Evolutionary conservation across 1,140 invertebrate species (phyloP).

Genomic region (Glossosoma conforme): DNA sequence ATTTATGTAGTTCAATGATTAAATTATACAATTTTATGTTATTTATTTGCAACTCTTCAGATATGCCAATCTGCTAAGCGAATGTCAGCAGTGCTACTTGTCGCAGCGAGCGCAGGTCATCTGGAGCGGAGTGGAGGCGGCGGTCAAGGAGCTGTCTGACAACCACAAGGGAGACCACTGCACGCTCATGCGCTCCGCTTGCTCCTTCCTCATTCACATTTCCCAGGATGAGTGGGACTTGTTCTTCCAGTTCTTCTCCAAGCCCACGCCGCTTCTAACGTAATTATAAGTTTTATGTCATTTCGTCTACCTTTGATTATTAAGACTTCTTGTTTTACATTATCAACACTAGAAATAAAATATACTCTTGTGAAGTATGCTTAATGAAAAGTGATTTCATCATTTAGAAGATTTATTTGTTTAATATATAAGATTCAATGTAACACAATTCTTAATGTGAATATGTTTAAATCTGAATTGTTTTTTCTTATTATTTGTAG

Average conservation of each 20-base stretch:
- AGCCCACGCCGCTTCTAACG: conserved; percentile 60
- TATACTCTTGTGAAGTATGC: too few species aligned
- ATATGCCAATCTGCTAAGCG: conserved; percentile 70
- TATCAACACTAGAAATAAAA: not conserved
- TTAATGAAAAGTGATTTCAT: too few species aligned
- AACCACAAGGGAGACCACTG: conserved; percentile 81
- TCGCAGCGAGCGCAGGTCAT: conserved; percentile 68
- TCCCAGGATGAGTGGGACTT: conserved; percentile 89
- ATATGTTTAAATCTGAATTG: not conserved
- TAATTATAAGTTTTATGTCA: conserved; percentile 39
- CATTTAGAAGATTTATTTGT: too few species aligned
- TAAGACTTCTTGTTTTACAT: too few species aligned
- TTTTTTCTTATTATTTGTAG: conserved; percentile 39
- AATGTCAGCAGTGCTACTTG: conserved; percentile 85
- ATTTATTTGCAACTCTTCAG: too few species aligned
- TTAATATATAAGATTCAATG: too few species aligned
- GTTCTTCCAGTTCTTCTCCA: conserved; percentile 83
- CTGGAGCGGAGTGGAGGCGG: conserved; percentile 68
- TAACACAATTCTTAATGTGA: too few species aligned
- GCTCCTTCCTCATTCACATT: conserved; percentile 84
- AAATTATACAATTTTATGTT: too few species aligned
- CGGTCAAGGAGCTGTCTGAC: conserved; percentile 65
- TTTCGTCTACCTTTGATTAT: too few species aligned
- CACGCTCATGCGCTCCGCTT: conserved; percentile 78
- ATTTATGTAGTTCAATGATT: too few species aligned